Evolutionary conservation across 23 tunicate species (phyloP), one percentile per base, ranked within the genome.

Genomic region (Phallusia fumigata): DNA sequence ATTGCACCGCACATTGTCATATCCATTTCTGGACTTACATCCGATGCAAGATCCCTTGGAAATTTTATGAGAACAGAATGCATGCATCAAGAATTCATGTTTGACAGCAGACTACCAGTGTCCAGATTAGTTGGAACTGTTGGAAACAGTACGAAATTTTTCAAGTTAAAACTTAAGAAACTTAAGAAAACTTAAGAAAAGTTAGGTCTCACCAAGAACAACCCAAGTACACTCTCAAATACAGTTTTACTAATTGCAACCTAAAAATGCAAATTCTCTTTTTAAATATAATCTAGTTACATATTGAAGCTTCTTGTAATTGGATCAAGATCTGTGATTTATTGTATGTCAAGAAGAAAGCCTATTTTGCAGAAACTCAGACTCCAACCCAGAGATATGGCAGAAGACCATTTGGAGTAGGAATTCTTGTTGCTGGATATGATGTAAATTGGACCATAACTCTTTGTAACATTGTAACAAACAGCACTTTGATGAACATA

Each of bases 351-450:
- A n/a, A n/a, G n/a, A n/a, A n/a, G n/a, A n/a, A n/a, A 40, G 5
- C 10, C 47, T 10, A 35, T 36, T 0, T 40, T 72, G 32, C 73
- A 84, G 82, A 94, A 83, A 86, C 87, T 51, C 99, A 97, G 76
- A 86, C 78, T 32, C 99, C 99, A 22, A 97, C 99, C 18, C 99
- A 97, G 75, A 58, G 96, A 34, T 97, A 97, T 83, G 93, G 93
- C 21, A 77, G 97, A 33, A 76, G 99, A 24, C 99, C 99, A 52
- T 89, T 97, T 83, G 99, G 99, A 33, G 99, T 97, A 40, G 99
- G 99, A 49, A 93, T 97, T 35, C 78, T 97, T 2, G 93, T 97
- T 8, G 99, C 99, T 45, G 99, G 99, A 11, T 92, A 75, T 83
- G 99, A 97, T 82, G 86, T 83, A 83, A 74, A 73, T 30, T n/a